Base-by-base conservation (phyloP, 1,140 invertebrate genomes). In the Drosophila dunni region DNA sequence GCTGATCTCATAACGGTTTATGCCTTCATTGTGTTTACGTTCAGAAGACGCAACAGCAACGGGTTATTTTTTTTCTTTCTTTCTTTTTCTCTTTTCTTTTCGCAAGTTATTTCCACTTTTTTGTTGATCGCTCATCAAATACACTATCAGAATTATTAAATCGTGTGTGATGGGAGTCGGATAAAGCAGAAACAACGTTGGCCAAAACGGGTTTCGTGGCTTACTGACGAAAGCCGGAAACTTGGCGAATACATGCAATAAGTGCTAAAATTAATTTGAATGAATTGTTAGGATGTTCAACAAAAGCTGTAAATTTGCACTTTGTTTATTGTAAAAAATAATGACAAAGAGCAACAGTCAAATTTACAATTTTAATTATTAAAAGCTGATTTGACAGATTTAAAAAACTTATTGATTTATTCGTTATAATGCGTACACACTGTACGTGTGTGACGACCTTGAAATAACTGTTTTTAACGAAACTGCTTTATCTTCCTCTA, bases 361-460 rank as follows among this genome's bases (percentile, higher is more conserved):
- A 40, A 40, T 8, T 38, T 8, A 9, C 36, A 38, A 20, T 20
- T 20, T 38, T 38, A 38, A 38, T 38, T 4, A 38, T 38, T 8
- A 20, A 20, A 20, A 20, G 17, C 17, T 20, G 17, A 20, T 20
- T 38, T 38, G 2, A 38, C 8, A 38, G 2, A 38, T 38, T 38
- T 9, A 9, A 38, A 10, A 38, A 38, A 20, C 17, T 20, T 20
- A 20, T 20, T 20, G 17, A 20, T 20, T 20, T 20, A 20, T 20
- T 11, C 34, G n/a, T 40, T 56, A n/a, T 40, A 40, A 2, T 9
- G 17, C 17, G 53, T 11, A 40, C 24, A 10, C 44, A 75, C 66
- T 67, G 79, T 63, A 74, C 45, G 67, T 86, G 56, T 65, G 66
- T 68, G 53, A n/a, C 29, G 83, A 79, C 83, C 83, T 86, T 86